Conservation (phyloP, 2,888 invertebrate genomes). For the Branchipolynoe longqiensis region DNA sequence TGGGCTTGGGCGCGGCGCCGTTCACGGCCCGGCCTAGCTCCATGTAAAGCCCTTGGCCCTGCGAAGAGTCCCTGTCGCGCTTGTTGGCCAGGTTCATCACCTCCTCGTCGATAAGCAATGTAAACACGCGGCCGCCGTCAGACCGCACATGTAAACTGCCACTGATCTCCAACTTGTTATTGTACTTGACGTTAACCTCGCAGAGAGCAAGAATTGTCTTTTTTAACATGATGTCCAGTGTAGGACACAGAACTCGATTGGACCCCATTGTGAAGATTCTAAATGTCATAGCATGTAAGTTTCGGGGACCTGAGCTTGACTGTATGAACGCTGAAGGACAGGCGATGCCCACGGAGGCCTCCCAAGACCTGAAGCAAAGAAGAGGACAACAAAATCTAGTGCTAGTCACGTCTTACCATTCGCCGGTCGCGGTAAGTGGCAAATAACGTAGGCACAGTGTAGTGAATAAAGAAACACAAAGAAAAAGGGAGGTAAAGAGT, state of each 20-base stretch:
- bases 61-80: conserved; percentile 38
- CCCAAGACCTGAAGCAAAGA: conserved; percentile 50
- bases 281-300: conserved; percentile 58
- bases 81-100: conserved; percentile 39
- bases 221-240: conserved; percentile 67
- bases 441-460: background rate
- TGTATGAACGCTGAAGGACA: conserved; percentile 46
- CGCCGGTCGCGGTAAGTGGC: background rate
- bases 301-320: conserved; percentile 50
- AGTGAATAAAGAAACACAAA: background rate
- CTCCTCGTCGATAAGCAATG: conserved; percentile 68
- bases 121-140: conserved; percentile 68
- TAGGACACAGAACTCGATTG: conserved; percentile 65
- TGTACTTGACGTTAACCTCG: conserved; percentile 69
- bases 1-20: background rate
- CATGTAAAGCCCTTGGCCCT: background rate
- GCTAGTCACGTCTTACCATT: conserved; percentile 24
- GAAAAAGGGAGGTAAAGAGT: background rate
- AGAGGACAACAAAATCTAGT: conserved; percentile 49
- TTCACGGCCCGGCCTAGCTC: background rate
- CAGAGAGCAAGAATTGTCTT: conserved; percentile 70
- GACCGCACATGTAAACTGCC: conserved; percentile 69
- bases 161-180: conserved; percentile 68
- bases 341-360: conserved; percentile 42
- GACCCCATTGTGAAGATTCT: conserved; percentile 55